phyloP scores from a whole-genome alignment of 2,113 vertebrate genomes.

The Pterophyllum scalare region DNA sequence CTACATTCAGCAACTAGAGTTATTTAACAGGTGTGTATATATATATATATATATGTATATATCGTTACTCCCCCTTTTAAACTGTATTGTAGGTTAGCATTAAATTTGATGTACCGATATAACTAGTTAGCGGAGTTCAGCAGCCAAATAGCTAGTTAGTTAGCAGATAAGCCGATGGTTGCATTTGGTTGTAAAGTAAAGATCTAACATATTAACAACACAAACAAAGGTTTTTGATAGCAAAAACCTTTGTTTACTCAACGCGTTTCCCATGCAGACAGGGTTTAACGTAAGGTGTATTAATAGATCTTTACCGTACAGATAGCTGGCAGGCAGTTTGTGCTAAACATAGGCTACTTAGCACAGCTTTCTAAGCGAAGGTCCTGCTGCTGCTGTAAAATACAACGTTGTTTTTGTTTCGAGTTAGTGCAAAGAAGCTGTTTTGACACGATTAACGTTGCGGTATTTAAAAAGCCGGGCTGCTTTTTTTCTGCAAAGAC shows the following conservation, averaged over 20 bases:
- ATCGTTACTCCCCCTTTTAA: not conserved
- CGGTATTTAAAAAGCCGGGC: not conserved
- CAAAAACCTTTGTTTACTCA: not conserved
- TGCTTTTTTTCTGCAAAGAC: not conserved
- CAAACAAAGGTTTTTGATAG: not conserved
- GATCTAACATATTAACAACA: not conserved
- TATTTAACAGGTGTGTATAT: constrained; percentile 45
- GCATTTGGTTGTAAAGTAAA: not conserved
- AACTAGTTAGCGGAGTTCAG: not conserved
- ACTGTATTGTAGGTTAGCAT: too few species aligned
- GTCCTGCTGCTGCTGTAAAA: not conserved
- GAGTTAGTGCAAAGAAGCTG: not conserved
- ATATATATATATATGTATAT: not conserved
- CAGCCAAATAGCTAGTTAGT: constrained; percentile 6
- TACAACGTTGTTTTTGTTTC: not conserved
- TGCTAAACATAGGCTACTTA: not conserved
- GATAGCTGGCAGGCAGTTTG: not conserved
- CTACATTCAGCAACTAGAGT: not conserved
- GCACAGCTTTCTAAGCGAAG: not conserved
- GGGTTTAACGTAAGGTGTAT: not conserved
- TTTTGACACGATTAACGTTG: not conserved
- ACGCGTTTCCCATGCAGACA: not conserved
- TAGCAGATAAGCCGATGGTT: not conserved
- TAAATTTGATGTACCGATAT: not conserved
- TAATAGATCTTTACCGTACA: not conserved